Evolutionary conservation across 2,888 invertebrate genomes (phyloP).

Genomic region (Polyommatus iphigenia): DNA sequence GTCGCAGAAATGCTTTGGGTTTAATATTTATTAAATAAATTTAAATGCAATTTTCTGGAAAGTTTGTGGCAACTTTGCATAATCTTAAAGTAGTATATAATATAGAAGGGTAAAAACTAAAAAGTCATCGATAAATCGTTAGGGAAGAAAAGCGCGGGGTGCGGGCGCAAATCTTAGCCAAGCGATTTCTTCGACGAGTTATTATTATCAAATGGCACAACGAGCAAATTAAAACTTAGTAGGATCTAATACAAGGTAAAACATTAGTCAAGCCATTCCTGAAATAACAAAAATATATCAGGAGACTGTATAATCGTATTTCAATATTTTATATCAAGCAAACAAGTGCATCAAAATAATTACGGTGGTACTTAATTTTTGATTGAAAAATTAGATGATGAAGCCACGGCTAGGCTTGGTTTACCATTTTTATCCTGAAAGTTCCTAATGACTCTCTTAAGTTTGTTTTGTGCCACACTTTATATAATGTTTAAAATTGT

Average conservation of each 20-base stretch:
- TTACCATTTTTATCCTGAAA: not conserved
- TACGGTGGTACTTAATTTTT: too few relatives aligned
- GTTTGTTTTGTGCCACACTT: not conserved
- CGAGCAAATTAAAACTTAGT: constrained; percentile 58
- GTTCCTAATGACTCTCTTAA: not conserved
- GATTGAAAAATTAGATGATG: too few relatives aligned
- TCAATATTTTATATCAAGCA: not conserved
- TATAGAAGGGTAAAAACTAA: constrained; percentile 44
- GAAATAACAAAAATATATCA: constrained; percentile 48
- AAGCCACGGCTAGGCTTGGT: too few relatives aligned
- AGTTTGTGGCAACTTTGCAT: constrained; percentile 22
- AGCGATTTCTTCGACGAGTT: constrained; percentile 50
- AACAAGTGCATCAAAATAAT: too few relatives aligned
- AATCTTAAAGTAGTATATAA: not conserved
- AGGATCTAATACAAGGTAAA: constrained; percentile 51
- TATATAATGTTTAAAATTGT: too few relatives aligned
- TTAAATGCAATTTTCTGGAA: constrained; percentile 5
- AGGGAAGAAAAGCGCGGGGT: constrained; percentile 63
- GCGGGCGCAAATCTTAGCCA: constrained; percentile 60
- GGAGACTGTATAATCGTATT: not conserved
- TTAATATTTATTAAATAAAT: not conserved
- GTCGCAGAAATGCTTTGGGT: constrained; percentile 13
- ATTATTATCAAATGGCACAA: constrained; percentile 70
- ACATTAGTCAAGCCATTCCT: constrained; percentile 76
- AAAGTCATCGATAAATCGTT: constrained; percentile 51